A percentile compares a stretch with the other conserved stretches of the same genome.
Conservation (phyloP, 1,140 invertebrate genomes). For the Drosophila micromelanica region DNA sequence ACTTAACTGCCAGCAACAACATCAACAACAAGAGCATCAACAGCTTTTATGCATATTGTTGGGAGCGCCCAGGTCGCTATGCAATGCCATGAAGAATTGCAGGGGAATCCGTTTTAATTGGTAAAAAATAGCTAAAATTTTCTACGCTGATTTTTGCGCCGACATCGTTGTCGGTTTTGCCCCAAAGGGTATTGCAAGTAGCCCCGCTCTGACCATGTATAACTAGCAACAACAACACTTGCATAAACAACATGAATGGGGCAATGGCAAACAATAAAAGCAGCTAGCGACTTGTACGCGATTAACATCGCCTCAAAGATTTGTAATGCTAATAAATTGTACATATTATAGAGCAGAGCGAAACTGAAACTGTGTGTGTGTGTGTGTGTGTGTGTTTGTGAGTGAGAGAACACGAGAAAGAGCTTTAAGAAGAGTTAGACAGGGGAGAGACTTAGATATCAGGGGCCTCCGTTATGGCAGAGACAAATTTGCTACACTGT, state of each 20-base stretch:
- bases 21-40: constrained; percentile 25
- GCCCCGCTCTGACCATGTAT: constrained; percentile 52
- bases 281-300: constrained; percentile 45
- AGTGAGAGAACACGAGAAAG: not conserved
- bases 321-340: constrained; percentile 81
- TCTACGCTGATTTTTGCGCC: constrained; percentile 57
- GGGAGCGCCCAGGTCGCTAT: constrained; percentile 31
- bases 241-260: constrained; percentile 15
- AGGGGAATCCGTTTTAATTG: constrained; percentile 79
- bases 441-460: not conserved
- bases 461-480: constrained; percentile 4
- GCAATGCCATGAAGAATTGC: constrained; percentile 61
- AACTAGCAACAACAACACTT: constrained; percentile 27
- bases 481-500: constrained; percentile 13
- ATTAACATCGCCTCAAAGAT: constrained; percentile 74
- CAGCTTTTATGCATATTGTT: constrained; percentile 39
- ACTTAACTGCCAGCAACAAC: constrained; percentile 49
- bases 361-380: constrained; percentile 1
- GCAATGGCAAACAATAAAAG: constrained; percentile 47
- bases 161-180: constrained; percentile 27
- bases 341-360: constrained; percentile 57
- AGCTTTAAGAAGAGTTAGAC: not conserved
- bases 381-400: not conserved
- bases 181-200: constrained; percentile 56
- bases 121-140: constrained; percentile 78